Conservation (phyloP, 2,113 vertebrate genomes). For the Nibea albiflora region DNA sequence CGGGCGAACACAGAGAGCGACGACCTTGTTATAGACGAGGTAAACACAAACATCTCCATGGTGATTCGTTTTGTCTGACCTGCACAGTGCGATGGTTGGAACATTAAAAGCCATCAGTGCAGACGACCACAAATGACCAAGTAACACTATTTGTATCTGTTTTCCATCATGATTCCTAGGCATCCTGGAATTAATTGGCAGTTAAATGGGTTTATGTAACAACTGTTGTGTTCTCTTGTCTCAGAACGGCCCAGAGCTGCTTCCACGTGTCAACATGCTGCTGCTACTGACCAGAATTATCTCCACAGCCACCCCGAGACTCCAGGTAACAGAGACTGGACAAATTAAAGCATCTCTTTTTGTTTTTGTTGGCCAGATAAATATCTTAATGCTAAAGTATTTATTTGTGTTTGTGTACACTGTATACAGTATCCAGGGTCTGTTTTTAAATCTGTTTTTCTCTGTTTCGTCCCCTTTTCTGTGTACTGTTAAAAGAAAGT, state of each 20-base stretch:
- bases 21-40: constrained; percentile 89
- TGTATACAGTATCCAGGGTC: neutral
- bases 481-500: neutral
- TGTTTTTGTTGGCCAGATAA: neutral
- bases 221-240: constrained; percentile 14
- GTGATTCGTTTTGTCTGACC: neutral
- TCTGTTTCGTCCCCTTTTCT: neutral
- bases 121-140: neutral
- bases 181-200: neutral
- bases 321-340: constrained; percentile 86
- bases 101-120: neutral
- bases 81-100: neutral
- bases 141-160: neutral
- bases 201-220: neutral
- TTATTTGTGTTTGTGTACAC: too few relatives aligned
- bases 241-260: constrained; percentile 94
- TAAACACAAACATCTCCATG: constrained; percentile 44
- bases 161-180: too few relatives aligned
- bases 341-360: neutral
- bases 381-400: too few relatives aligned
- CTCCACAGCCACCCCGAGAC: constrained; percentile 88
- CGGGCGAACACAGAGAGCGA: constrained; percentile 79
- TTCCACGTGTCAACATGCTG: constrained; percentile 94
- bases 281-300: constrained; percentile 91
- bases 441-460: neutral